Conservation (phyloP, 2,888 invertebrate genomes). For the Lasioglossum pauxillum region DNA sequence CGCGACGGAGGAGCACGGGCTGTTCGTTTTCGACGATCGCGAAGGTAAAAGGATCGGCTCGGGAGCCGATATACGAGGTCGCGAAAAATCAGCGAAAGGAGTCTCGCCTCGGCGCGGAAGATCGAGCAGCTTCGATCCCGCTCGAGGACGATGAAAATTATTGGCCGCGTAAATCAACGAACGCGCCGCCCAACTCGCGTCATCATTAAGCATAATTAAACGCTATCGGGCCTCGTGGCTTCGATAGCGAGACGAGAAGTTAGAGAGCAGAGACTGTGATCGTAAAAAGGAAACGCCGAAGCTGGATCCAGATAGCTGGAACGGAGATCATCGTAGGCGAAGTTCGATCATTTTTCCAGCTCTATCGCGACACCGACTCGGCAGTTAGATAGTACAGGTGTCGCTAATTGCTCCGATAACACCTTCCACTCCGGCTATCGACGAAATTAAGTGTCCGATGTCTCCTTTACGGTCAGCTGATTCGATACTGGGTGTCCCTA, state of each 20-base stretch:
- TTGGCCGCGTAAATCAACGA: constrained; percentile 50
- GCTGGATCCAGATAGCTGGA: constrained; percentile 21
- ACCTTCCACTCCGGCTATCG: constrained; percentile 50
- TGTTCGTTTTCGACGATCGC: background rate
- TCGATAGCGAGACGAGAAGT: constrained; percentile 23
- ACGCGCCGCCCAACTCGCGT: constrained; percentile 44
- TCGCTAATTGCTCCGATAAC: constrained; percentile 71
- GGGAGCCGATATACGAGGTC: background rate
- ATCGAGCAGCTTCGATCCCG: constrained; percentile 11
- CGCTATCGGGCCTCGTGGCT: constrained; percentile 43
- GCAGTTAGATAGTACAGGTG: constrained; percentile 63
- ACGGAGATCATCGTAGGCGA: constrained; percentile 62
- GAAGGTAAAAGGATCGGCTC: background rate
- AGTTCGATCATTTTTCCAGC: constrained; percentile 54
- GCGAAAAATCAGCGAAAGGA: background rate
- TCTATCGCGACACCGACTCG: constrained; percentile 27
- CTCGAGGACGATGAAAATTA: constrained; percentile 15
- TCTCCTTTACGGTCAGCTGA: constrained; percentile 34
- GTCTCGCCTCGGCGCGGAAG: constrained; percentile 32
- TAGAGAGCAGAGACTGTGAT: constrained; percentile 12
- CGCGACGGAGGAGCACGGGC: background rate
- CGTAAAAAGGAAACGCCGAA: constrained; percentile 10
- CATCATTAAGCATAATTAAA: constrained; percentile 63
- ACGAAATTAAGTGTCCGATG: constrained; percentile 43
- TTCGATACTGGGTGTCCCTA: background rate